Conservation (phyloP, 2,888 invertebrate species). For the Watsonalla binaria region DNA sequence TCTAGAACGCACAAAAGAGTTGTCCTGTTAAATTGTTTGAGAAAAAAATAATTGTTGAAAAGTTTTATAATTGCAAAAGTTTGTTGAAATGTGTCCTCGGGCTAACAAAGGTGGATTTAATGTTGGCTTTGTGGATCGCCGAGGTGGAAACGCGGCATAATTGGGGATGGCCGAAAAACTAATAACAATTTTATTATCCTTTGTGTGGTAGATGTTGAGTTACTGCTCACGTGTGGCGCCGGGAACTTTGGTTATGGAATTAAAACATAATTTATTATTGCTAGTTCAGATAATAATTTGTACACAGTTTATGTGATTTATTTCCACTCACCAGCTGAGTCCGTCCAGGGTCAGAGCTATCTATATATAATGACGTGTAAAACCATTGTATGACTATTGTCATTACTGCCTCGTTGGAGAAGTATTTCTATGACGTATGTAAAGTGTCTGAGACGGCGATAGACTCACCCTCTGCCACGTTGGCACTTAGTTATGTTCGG, state of each 20-base stretch:
- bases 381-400: too few species aligned
- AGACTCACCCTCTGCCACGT: too few species aligned
- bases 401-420: too few species aligned
- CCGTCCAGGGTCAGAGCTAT: too few species aligned
- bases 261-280: too few species aligned
- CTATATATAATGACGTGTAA: too few species aligned
- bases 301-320: too few species aligned
- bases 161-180: constrained; percentile 1
- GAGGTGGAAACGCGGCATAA: constrained; percentile 1
- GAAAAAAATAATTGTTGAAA: background rate
- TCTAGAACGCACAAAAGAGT: background rate
- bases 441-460: too few species aligned
- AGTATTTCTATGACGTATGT: too few species aligned
- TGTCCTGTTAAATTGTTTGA: constrained; percentile 1
- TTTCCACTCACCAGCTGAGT: too few species aligned
- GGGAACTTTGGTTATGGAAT: background rate
- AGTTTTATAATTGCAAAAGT: constrained; percentile 3
- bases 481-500: too few species aligned
- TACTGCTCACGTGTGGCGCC: background rate
- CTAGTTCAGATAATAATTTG: too few species aligned
- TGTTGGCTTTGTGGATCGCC: constrained; percentile 1
- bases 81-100: constrained; percentile 2
- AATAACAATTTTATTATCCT: constrained; percentile 1
- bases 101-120: constrained; percentile 2
- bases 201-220: background rate